Percentiles rank a stretch among this genome's conserved stretches.
phyloP scores from a whole-genome alignment of 2,888 invertebrate genomes.

The Iphiclides podalirius region DNA sequence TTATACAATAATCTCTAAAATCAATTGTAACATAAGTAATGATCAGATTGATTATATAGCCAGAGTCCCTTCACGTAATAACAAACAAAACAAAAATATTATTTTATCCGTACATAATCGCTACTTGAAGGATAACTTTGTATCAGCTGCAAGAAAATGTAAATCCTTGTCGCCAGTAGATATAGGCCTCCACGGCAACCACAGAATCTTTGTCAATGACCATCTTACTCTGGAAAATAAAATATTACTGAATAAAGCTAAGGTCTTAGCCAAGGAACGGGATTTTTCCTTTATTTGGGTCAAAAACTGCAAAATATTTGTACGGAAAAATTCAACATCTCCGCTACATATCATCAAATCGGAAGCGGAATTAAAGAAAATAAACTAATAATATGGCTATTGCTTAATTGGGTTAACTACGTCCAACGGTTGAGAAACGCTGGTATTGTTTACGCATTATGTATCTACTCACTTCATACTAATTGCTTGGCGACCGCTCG shows the following conservation, averaged over 20 bases:
- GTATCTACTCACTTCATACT: too few species aligned
- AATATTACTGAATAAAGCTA: slow-evolving; percentile 26
- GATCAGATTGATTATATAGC: slow-evolving; percentile 24
- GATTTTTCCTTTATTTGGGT: too few species aligned
- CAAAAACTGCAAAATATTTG: too few species aligned
- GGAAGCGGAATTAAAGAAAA: too few species aligned
- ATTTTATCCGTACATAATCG: slow-evolving; percentile 26
- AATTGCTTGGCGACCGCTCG: too few species aligned
- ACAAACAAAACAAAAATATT: slow-evolving; percentile 16
- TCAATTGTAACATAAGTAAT: slow-evolving; percentile 16
- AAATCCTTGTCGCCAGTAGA: slow-evolving; percentile 17
- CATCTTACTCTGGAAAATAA: slow-evolving; percentile 31
- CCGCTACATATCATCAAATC: too few species aligned
- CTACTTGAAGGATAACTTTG: slow-evolving; percentile 30
- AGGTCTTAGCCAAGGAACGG: too few species aligned
- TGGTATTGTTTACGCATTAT: too few species aligned
- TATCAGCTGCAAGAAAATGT: slow-evolving; percentile 23
- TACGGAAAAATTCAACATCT: too few species aligned
- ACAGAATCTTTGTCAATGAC: slow-evolving; percentile 27
- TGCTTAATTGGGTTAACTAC: too few species aligned
- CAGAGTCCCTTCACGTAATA: slow-evolving; percentile 18
- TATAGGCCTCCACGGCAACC: slow-evolving; percentile 24
- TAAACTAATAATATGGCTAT: too few species aligned
- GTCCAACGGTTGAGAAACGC: too few species aligned
- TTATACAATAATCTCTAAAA: slow-evolving; percentile 13